Evolutionary conservation across 1,140 invertebrate species (phyloP).

Genomic region (Steinernema feltiae): DNA sequence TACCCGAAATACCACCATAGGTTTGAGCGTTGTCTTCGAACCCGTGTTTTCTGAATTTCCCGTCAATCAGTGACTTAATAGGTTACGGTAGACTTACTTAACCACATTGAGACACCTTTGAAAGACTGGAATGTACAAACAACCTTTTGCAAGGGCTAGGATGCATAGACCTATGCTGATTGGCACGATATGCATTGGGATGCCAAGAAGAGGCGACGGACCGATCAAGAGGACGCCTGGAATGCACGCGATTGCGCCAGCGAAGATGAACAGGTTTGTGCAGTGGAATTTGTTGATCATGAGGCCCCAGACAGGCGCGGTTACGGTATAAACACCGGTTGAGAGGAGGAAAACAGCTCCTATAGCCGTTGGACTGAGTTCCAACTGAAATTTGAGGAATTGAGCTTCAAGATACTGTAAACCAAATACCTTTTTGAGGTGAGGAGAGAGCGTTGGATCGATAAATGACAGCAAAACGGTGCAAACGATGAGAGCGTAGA

Average conservation of each 20-base stretch:
- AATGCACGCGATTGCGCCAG: neutral
- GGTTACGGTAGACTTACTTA: neutral
- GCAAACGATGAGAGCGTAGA: neutral
- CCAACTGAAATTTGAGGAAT: neutral
- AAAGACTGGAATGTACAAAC: neutral
- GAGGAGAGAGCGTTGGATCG: neutral
- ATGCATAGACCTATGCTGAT: neutral
- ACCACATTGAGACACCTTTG: neutral
- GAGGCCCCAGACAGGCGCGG: neutral
- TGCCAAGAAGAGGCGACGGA: neutral
- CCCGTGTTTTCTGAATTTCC: neutral
- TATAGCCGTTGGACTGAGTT: neutral
- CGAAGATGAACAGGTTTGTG: neutral
- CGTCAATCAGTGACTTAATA: neutral
- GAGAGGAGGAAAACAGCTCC: neutral
- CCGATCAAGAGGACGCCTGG: neutral
- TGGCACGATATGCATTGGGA: neutral
- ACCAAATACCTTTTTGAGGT: neutral
- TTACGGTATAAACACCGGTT: neutral
- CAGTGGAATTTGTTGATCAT: neutral
- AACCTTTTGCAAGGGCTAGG: neutral
- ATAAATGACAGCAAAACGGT: neutral
- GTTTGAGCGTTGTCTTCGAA: neutral
- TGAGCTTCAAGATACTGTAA: neutral
- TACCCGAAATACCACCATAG: neutral